Percentiles rank a stretch among this genome's conserved stretches.
phyloP scores from a whole-genome alignment of 2,113 vertebrate genomes.

The Stercorarius parasiticus region DNA sequence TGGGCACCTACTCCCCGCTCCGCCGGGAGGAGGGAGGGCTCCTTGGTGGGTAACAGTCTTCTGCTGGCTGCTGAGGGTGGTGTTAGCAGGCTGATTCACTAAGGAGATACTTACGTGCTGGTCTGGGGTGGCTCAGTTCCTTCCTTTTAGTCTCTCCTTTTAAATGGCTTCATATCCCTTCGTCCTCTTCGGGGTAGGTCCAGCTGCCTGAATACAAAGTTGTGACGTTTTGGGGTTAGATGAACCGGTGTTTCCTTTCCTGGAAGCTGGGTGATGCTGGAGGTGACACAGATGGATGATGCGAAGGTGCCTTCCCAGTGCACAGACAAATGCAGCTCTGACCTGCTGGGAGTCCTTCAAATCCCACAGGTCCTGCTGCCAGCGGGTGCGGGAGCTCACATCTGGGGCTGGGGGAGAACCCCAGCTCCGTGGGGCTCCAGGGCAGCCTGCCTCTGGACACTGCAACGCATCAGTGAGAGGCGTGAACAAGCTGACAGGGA shows the following conservation, averaged over 20 bases:
- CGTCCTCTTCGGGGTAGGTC: accelerated
- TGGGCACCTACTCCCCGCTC: background rate
- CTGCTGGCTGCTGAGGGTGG: conserved; percentile 59
- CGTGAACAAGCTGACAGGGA: background rate
- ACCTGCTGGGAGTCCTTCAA: background rate
- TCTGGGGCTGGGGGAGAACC: background rate
- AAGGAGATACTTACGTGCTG: conserved; percentile 32
- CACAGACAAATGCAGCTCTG: background rate
- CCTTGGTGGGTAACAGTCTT: background rate
- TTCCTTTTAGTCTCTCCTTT: background rate
- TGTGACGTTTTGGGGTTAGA: background rate
- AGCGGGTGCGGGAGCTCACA: accelerated
- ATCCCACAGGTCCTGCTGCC: background rate
- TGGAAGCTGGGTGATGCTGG: background rate
- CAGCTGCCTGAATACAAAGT: background rate
- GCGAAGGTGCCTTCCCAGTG: background rate
- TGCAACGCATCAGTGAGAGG: background rate
- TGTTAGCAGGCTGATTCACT: conserved; percentile 55
- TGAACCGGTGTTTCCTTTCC: background rate
- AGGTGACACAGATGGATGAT: background rate
- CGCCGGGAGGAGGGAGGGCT: background rate
- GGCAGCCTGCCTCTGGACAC: background rate
- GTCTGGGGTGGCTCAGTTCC: background rate
- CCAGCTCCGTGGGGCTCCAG: background rate
- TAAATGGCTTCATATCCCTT: background rate